Evolutionary conservation across 2,888 invertebrate genomes (phyloP).

Genomic region (Tinea trinotella): DNA sequence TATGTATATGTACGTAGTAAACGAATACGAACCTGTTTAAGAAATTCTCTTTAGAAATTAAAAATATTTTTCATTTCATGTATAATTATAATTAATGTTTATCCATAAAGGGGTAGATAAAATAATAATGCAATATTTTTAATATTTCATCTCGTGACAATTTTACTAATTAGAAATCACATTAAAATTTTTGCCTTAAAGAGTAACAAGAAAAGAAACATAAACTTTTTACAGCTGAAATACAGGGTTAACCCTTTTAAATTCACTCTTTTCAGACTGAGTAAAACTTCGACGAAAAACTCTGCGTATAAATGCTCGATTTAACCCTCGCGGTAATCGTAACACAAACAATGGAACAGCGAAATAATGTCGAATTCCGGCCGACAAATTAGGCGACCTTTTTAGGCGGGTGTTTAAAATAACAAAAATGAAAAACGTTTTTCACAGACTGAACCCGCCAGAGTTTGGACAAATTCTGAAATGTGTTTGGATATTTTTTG

Average conservation of each 20-base stretch:
- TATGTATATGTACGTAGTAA: no score
- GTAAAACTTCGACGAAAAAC: slow-evolving; percentile 59
- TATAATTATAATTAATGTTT: no score
- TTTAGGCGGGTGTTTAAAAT: slow-evolving; percentile 50
- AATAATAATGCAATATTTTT: no score
- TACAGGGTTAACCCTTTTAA: slow-evolving; percentile 55
- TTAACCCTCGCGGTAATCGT: slow-evolving; percentile 64
- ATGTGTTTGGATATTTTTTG: slow-evolving; percentile 10
- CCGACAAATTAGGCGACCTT: slow-evolving; percentile 67
- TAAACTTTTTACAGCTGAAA: slow-evolving; percentile 56
- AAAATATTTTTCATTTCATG: no score
- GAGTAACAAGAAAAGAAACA: slow-evolving; percentile 41
- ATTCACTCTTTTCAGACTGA: slow-evolving; percentile 50
- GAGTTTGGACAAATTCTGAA: neutral
- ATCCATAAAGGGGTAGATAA: neutral
- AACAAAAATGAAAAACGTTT: slow-evolving; percentile 38
- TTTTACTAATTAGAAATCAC: slow-evolving; percentile 10
- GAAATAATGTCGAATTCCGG: slow-evolving; percentile 65
- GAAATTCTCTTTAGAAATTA: no score
- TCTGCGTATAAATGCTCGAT: slow-evolving; percentile 58
- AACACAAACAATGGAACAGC: slow-evolving; percentile 63
- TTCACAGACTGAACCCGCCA: slow-evolving; percentile 18
- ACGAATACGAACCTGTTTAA: no score
- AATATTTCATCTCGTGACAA: no score
- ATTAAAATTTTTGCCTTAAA: neutral